These are phyloP conservation scores for Trichonephila clavipes DNA, from an alignment of 1,140 invertebrate genomes.

Conservation along the genomic window DNA sequence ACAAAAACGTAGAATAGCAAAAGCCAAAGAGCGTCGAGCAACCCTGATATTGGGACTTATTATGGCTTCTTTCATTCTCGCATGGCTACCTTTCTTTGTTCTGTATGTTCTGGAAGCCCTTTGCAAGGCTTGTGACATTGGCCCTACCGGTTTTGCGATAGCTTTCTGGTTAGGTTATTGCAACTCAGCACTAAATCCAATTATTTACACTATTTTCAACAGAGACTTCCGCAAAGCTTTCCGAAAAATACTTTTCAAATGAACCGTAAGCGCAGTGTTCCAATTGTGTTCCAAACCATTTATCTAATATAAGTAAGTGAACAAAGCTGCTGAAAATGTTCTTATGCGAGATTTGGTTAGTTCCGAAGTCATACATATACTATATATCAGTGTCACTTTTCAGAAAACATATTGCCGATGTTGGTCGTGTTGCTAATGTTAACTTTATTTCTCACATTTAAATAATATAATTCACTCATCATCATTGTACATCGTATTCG, in stretches of 20 bases:
- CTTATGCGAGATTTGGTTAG: background rate
- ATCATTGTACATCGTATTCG: background rate
- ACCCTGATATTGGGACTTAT: conserved; percentile 98
- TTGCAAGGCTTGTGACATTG: conserved; percentile 88
- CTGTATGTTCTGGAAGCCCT: conserved; percentile 93
- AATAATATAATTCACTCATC: background rate
- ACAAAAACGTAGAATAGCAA: conserved; percentile 94
- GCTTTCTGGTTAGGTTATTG: conserved; percentile 99
- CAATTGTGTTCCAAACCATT: background rate
- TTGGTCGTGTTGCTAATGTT: background rate
- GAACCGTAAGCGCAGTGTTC: conserved; percentile 77
- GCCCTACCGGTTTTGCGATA: conserved; percentile 91
- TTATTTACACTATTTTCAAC: conserved; percentile 99
- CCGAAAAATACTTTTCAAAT: conserved; percentile 95
- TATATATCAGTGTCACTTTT: background rate
- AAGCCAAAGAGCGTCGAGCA: conserved; percentile 97
- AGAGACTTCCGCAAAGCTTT: conserved; percentile 98
- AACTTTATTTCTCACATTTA: background rate
- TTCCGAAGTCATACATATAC: conserved; percentile 26
- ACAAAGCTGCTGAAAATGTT: conserved; percentile 4
- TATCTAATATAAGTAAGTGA: background rate
- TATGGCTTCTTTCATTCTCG: conserved; percentile 99
- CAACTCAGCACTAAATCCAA: conserved; percentile 98
- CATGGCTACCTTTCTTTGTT: conserved; percentile 99
- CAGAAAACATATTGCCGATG: background rate